These are phyloP conservation scores for Siphlonurus alternatus DNA, from an alignment of 2,888 invertebrate genomes.

Conservation along the genomic window DNA sequence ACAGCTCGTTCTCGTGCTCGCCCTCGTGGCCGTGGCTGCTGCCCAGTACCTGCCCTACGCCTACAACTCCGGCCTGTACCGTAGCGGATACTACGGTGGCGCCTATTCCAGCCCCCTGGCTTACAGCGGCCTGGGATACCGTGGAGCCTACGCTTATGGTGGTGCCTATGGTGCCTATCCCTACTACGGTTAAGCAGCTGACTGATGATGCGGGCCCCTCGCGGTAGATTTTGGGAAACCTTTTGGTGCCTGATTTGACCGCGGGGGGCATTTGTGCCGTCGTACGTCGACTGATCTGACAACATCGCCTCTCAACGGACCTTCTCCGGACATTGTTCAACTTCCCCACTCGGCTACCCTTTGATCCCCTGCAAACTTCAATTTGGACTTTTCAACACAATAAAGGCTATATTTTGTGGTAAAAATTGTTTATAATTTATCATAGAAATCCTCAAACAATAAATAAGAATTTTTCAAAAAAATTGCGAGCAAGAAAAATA, in stretches of 20 bases:
- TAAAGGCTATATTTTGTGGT: too few species aligned
- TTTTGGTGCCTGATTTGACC: not conserved
- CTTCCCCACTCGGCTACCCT: too few species aligned
- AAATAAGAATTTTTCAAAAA: too few species aligned
- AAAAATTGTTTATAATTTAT: too few species aligned
- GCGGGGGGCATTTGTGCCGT: not conserved
- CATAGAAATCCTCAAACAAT: too few species aligned
- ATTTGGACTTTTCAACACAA: too few species aligned
- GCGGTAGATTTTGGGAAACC: not conserved
- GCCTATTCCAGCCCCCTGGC: not conserved
- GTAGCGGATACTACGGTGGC: not conserved
- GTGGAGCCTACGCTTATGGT: not conserved
- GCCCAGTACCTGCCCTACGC: not conserved
- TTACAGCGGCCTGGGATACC: not conserved
- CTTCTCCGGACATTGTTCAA: too few species aligned
- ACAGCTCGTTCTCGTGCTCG: not conserved
- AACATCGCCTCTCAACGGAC: too few species aligned
- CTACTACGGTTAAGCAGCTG: not conserved
- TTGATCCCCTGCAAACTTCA: too few species aligned
- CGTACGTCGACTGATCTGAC: too few species aligned
- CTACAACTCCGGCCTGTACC: not conserved
- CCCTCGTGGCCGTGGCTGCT: conserved; percentile 3
- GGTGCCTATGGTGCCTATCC: not conserved
- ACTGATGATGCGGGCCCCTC: too few species aligned
- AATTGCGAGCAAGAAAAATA: too few species aligned